phyloP scores from a whole-genome alignment of 1,140 invertebrate species.

The Ostrea denselamellosa region DNA sequence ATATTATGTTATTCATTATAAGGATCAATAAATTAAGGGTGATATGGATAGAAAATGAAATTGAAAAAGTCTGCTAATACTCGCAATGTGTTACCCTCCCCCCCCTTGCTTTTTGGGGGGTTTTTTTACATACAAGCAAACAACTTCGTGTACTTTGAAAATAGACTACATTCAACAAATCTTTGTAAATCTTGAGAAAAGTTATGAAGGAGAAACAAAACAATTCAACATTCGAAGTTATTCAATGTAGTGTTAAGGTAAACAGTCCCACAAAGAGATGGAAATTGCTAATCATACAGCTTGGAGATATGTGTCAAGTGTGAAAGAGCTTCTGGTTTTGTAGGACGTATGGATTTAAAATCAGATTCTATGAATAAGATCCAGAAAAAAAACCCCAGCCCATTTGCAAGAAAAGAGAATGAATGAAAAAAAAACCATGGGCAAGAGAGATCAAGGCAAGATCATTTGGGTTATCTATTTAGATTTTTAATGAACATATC shows the following conservation, averaged over 20 bases:
- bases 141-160: too few relatives aligned
- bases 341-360: background rate
- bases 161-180: background rate
- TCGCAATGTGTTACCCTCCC: too few relatives aligned
- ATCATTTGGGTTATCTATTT: background rate
- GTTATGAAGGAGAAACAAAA: background rate
- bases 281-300: constrained; percentile 26
- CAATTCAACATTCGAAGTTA: background rate
- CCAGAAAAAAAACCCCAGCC: background rate
- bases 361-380: background rate
- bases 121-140: too few relatives aligned
- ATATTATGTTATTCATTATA: too few relatives aligned
- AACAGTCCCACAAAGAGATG: background rate
- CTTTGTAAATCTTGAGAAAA: constrained; percentile 4
- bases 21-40: too few relatives aligned
- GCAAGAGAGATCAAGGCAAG: background rate
- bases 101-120: too few relatives aligned
- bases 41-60: too few relatives aligned
- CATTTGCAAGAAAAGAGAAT: background rate
- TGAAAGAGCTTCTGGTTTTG: background rate
- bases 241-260: background rate
- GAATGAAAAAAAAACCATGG: background rate
- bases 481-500: constrained; percentile 5
- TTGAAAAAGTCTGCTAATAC: too few relatives aligned
- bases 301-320: constrained; percentile 20